Conservation (phyloP, 2,888 invertebrate species). For the Papilio gigon region DNA sequence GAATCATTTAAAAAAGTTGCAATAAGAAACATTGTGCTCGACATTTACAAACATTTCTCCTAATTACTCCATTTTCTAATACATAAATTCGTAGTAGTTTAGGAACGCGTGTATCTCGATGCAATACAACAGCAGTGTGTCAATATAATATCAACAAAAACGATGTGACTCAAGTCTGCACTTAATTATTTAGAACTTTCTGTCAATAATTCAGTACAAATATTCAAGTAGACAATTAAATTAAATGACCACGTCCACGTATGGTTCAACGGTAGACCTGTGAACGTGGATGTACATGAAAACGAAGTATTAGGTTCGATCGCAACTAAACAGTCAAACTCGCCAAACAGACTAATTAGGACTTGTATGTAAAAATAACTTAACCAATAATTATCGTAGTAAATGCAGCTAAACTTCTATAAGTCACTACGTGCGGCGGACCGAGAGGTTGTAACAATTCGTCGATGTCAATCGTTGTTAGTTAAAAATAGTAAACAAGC, state of each 20-base stretch:
- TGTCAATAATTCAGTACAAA: too few relatives aligned
- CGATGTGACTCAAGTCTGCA: conserved; percentile 26
- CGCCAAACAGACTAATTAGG: neutral
- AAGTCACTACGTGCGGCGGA: neutral
- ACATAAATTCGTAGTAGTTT: conserved; percentile 27
- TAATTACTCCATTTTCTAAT: conserved; percentile 1
- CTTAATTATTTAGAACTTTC: too few relatives aligned
- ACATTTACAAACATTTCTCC: neutral
- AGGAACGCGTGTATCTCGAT: conserved; percentile 34
- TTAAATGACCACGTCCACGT: too few relatives aligned
- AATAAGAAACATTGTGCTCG: conserved; percentile 11
- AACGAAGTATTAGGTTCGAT: too few relatives aligned
- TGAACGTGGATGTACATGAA: too few relatives aligned
- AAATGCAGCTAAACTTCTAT: neutral
- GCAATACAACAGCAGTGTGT: conserved; percentile 16
- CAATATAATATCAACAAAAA: conserved; percentile 20
- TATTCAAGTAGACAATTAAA: too few relatives aligned
- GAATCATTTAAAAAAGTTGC: conserved; percentile 1
- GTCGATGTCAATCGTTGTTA: neutral
- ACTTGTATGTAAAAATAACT: neutral
- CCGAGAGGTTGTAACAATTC: too few relatives aligned
- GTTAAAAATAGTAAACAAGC: neutral
- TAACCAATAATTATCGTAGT: neutral
- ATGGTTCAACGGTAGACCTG: too few relatives aligned
- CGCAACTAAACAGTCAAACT: too few relatives aligned